Conservation (phyloP, 1,140 invertebrate genomes). For the Planococcus citri region DNA sequence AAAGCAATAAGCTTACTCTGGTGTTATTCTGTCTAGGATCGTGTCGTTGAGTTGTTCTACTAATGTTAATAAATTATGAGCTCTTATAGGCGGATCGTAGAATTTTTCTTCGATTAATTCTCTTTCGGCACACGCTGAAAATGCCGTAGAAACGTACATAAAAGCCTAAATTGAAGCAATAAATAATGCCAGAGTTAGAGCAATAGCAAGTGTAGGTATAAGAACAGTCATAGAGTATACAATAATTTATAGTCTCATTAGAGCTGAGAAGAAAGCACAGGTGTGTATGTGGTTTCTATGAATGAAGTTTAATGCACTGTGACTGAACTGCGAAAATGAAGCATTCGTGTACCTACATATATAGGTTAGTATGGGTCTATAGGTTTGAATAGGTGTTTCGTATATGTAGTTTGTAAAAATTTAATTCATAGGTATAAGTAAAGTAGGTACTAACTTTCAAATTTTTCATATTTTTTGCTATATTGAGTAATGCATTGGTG, state of each 20-base stretch:
- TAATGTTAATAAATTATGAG: constrained; percentile 37
- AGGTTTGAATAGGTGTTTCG: no score
- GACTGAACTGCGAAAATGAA: background rate
- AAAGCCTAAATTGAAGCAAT: constrained; percentile 36
- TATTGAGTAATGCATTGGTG: constrained; percentile 40
- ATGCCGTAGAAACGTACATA: constrained; percentile 57
- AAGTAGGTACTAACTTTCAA: constrained; percentile 35
- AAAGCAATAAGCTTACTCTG: constrained; percentile 33
- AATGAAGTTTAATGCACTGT: background rate
- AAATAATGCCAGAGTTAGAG: background rate
- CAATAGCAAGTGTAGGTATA: background rate
- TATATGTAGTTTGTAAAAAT: no score
- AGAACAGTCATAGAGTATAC: no score
- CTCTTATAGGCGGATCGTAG: constrained; percentile 48
- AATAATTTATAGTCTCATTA: no score
- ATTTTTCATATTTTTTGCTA: constrained; percentile 38
- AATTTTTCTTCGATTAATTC: constrained; percentile 49
- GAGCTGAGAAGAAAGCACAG: background rate
- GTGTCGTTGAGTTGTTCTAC: constrained; percentile 37
- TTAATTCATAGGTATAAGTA: no score
- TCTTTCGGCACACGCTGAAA: constrained; percentile 48
- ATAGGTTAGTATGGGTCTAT: no score
- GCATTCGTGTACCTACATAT: no score
- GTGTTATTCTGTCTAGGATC: constrained; percentile 37
- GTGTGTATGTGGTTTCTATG: background rate